Evolutionary conservation across 2,888 invertebrate species (phyloP).

Genomic region (Lottia scabra): DNA sequence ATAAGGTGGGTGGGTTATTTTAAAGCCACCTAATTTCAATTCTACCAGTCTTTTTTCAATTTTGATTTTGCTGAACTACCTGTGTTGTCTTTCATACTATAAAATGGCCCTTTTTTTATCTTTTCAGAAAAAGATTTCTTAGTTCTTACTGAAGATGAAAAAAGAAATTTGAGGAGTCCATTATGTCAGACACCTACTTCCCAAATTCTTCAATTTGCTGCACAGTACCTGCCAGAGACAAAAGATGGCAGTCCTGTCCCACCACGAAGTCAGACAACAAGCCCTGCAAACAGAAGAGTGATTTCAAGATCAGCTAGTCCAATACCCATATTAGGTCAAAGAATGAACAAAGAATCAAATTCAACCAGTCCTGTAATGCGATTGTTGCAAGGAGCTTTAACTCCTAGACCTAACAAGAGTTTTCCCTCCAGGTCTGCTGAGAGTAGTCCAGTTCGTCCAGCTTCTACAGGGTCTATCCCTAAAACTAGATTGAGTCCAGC

Average conservation of each 20-base stretch:
- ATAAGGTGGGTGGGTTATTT: too few relatives aligned
- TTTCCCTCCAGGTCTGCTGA: neutral
- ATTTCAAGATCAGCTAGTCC: neutral
- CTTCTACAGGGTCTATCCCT: neutral
- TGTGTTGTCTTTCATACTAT: too few relatives aligned
- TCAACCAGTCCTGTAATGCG: neutral
- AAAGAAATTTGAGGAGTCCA: slow-evolving; percentile 50
- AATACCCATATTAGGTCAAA: neutral
- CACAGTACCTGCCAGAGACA: slow-evolving; percentile 43
- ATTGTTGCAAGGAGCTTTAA: neutral
- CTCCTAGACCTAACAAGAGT: neutral
- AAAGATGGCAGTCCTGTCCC: neutral
- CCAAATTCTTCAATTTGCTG: slow-evolving; percentile 58
- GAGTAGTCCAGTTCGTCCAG: neutral
- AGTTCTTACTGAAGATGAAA: slow-evolving; percentile 50
- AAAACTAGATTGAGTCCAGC: slow-evolving; percentile 1
- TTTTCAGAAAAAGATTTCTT: slow-evolving; percentile 29
- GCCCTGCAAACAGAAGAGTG: neutral
- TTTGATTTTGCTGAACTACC: too few relatives aligned
- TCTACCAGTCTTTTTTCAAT: too few relatives aligned
- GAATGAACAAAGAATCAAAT: neutral
- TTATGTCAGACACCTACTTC: slow-evolving; percentile 51
- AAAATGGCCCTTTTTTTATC: neutral
- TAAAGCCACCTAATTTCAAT: too few relatives aligned
- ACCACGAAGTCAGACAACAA: neutral